Evolutionary conservation across 2,113 vertebrate species (phyloP), one percentile per base, ranked within the genome.

Genomic region (Ciconia maguari): DNA sequence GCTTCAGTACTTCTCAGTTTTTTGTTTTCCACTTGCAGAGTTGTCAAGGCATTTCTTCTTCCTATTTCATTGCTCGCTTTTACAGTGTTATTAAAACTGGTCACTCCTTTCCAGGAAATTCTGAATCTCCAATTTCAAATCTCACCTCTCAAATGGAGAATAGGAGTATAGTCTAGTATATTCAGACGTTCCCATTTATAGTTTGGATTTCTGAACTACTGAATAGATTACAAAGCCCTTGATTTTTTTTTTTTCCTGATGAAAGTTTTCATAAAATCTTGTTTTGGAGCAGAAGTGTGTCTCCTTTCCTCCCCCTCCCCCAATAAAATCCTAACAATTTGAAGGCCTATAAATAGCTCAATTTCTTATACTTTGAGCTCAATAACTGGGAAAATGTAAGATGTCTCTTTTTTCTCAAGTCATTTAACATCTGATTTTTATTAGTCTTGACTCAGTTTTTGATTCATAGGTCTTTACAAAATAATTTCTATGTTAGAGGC

Each of bases 61-160:
- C 78, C 69, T 38, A 51, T 93, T 93, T 86, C 92, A 90, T 51
- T 93, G n/a, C 81, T 88, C 22, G 5, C 16, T 93, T 93, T 92
- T 87, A 86, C n/a, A 87, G 48, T 18, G 30, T 55, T 87, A 60
- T 44, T 95, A 92, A 90, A 88, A 55, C 60, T 30, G 44, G 38
- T 81, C n/a, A 66, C 29, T 94, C 68, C 75, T 72, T 46, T 93
- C 83, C 90, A 93, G 83, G 92, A 90, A 96, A 95, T 90, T 90
- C 80, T 81, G 79, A 87, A 86, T 93, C 87, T 94, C 55, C 41
- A 51, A 8, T 95, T 58, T 58, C 57, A n/a, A 58, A 58, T 60
- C 57, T 95, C 72, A 81, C 48, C 21, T 87, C 64, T 96, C 62
- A 87, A 90, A 81, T 7, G 48, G 38, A 51, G 49, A 83, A 29